phyloP scores from a whole-genome alignment of 2,888 invertebrate genomes.

The Thelaira solivaga region DNA sequence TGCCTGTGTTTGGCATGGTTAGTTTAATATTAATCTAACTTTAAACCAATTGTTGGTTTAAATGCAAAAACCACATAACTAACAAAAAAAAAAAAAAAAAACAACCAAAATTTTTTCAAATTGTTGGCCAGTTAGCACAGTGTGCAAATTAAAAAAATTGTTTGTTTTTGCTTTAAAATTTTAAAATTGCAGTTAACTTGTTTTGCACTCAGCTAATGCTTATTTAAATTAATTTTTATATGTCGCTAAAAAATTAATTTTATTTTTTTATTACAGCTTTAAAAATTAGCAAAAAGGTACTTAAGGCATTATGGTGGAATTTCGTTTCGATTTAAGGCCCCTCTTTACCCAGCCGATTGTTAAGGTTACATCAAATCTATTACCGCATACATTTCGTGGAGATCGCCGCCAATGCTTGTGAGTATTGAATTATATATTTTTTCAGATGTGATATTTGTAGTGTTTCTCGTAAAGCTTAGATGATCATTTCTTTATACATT shows the following conservation, averaged over 20 bases:
- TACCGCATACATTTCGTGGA: constrained; percentile 79
- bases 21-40: constrained; percentile 12
- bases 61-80: too few species aligned
- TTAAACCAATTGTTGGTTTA: too few species aligned
- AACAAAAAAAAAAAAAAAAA: too few species aligned
- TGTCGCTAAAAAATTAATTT: neutral
- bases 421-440: constrained; percentile 65
- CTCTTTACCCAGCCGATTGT: constrained; percentile 78
- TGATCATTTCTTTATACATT: constrained; percentile 55
- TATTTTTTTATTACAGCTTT: constrained; percentile 55
- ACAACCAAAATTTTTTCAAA: too few species aligned
- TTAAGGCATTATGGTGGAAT: constrained; percentile 77
- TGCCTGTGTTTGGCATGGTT: neutral
- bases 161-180: too few species aligned
- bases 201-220: too few species aligned
- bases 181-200: too few species aligned
- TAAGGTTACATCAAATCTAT: constrained; percentile 78
- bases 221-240: neutral
- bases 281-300: constrained; percentile 6
- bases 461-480: constrained; percentile 54
- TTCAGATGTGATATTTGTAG: constrained; percentile 49
- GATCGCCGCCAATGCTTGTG: constrained; percentile 79
- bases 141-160: too few species aligned
- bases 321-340: constrained; percentile 79
- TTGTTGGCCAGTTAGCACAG: too few species aligned